phyloP scores from a whole-genome alignment of 2,797 vertebrate species.

The Acropternis orthonyx region DNA sequence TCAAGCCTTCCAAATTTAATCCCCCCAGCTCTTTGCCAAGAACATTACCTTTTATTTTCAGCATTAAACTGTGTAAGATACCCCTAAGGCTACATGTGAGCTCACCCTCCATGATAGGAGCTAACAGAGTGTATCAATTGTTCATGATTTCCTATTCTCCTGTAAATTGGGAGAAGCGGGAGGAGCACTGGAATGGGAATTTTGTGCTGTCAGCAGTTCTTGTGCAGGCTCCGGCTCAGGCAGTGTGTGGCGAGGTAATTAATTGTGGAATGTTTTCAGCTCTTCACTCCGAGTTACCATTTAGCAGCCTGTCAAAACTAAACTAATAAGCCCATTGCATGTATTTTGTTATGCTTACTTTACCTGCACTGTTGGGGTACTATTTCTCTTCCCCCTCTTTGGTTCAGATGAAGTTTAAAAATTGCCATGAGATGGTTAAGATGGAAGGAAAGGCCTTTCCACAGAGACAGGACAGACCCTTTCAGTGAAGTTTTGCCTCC shows the following conservation, averaged over 20 bases:
- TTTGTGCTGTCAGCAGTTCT: constrained; percentile 84
- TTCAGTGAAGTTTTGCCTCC: background rate
- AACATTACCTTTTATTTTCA: constrained; percentile 85
- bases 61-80: constrained; percentile 86
- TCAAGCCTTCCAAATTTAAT: constrained; percentile 83
- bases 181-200: constrained; percentile 77
- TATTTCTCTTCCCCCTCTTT: background rate
- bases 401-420: background rate
- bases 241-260: constrained; percentile 82
- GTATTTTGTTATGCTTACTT: constrained; percentile 52
- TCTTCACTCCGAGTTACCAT: constrained; percentile 72
- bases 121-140: constrained; percentile 90
- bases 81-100: constrained; percentile 85
- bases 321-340: constrained; percentile 69
- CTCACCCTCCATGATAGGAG: constrained; percentile 84
- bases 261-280: constrained; percentile 82
- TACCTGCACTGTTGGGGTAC: constrained; percentile 5
- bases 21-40: constrained; percentile 80
- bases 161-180: constrained; percentile 84
- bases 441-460: background rate
- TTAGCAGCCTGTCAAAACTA: constrained; percentile 80
- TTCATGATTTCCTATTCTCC: constrained; percentile 87
- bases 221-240: constrained; percentile 78
- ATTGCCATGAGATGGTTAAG: background rate
- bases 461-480: no score